Conservation (phyloP, 2,113 vertebrate genomes). For the Dendropsophus ebraccatus region DNA sequence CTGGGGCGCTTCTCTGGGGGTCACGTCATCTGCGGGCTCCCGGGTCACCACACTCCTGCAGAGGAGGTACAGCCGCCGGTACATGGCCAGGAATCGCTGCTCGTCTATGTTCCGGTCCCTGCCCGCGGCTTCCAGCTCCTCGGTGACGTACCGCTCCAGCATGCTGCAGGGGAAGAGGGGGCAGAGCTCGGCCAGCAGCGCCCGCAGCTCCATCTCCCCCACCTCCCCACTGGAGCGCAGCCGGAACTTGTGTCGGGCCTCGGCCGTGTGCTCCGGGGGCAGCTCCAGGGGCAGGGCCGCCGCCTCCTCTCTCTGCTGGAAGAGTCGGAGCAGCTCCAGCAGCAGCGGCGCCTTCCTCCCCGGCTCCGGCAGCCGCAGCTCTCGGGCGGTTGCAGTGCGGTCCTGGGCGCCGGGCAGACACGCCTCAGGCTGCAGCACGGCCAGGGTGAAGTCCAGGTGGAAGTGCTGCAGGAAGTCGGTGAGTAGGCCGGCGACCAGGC, state of each 20-base stretch:
- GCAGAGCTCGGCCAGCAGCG: conserved; percentile 69
- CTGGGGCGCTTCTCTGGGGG: not conserved
- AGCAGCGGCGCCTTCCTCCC: conserved; percentile 6
- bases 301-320: not conserved
- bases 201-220: conserved; percentile 63
- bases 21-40: conserved; percentile 62
- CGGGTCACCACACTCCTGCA: conserved; percentile 72
- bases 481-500: conserved; percentile 85
- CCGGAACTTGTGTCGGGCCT: conserved; percentile 70
- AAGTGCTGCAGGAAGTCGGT: conserved; percentile 93
- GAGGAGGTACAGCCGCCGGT: conserved; percentile 68
- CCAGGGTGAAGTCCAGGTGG: conserved; percentile 91
- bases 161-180: conserved; percentile 68
- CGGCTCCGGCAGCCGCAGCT: conserved; percentile 15
- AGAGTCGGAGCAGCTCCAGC: not conserved
- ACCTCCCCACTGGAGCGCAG: conserved; percentile 68
- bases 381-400: not conserved
- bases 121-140: conserved; percentile 69
- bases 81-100: conserved; percentile 70
- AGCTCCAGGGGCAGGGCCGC: conserved; percentile 63
- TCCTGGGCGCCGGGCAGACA: conserved; percentile 78
- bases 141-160: conserved; percentile 70
- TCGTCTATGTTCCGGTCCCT: conserved; percentile 68
- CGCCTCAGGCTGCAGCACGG: conserved; percentile 94
- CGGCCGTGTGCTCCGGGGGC: conserved; percentile 66